Conservation (phyloP, 1,140 invertebrate genomes). For the Fragariocoptes setiger region DNA sequence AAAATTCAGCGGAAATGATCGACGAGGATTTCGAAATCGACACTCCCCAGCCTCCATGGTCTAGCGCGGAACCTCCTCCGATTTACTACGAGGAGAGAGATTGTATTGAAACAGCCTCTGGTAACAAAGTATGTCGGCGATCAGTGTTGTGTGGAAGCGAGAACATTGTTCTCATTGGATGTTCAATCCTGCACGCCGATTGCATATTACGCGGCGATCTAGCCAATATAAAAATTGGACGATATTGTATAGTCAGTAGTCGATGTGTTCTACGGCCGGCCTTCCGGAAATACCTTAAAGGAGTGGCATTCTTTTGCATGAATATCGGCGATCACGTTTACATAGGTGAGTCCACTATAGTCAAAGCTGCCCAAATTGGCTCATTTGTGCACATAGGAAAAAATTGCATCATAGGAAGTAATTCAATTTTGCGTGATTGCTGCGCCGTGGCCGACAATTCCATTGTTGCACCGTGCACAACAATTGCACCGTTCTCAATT, state of each 20-base stretch:
- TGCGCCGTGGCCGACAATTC: slow-evolving; percentile 82
- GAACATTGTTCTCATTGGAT: slow-evolving; percentile 88
- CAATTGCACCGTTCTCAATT: slow-evolving; percentile 74
- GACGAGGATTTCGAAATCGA: no score
- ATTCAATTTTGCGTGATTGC: slow-evolving; percentile 83
- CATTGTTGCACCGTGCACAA: slow-evolving; percentile 74
- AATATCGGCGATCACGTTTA: slow-evolving; percentile 91
- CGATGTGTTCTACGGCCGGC: slow-evolving; percentile 77
- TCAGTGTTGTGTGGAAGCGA: slow-evolving; percentile 87
- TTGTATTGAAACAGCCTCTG: slow-evolving; percentile 84
- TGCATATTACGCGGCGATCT: slow-evolving; percentile 86
- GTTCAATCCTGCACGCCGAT: slow-evolving; percentile 88
- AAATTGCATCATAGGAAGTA: slow-evolving; percentile 80
- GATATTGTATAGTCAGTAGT: slow-evolving; percentile 77
- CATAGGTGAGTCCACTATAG: slow-evolving; percentile 71
- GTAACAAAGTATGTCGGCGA: slow-evolving; percentile 80
- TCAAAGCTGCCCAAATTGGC: slow-evolving; percentile 75
- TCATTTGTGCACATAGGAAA: slow-evolving; percentile 95
- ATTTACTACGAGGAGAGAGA: slow-evolving; percentile 57
- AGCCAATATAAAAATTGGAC: slow-evolving; percentile 70
- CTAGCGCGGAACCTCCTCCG: slow-evolving; percentile 43
- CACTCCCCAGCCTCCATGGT: no score
- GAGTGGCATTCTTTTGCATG: slow-evolving; percentile 83
- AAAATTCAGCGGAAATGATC: no score
- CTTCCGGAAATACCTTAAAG: slow-evolving; percentile 94